Base-by-base conservation (phyloP, 2,888 invertebrate species). In the Andrena praecox region DNA sequence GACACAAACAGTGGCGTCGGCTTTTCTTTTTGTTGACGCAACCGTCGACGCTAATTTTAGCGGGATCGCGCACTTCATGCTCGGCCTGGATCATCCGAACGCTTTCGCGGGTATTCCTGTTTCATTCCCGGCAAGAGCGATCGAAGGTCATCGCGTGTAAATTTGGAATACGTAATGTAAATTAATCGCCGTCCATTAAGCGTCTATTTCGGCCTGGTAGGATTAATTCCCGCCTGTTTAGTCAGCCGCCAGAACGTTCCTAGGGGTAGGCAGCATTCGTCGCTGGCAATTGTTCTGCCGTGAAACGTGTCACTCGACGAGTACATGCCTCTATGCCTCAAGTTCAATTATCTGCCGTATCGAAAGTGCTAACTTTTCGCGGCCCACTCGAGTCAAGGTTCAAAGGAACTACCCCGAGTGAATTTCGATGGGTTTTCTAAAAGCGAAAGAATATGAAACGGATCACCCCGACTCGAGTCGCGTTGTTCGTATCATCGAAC, bases 11-110 rank as follows among this genome's bases (percentile, higher is more conserved):
- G 78, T 66, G 80, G 89, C 89, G 82, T 89, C 90, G 87, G 68
- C 83, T 90, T 90, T 90, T 90, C 88, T 89, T 90, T 89, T 90
- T 89, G 86, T 89, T 86, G 85, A 90, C 90, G 89, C 88, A 88
- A 90, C 85, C 77, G 35, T 33, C 54, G 48, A 56, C 77, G 80
- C 90, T 91, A 91, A 91, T 90, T 90, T 90, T 91, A 91, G 90
- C 71, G 35, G 59, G 74, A 62, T 42, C 82, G 85, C 85, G 80
- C 82, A 85, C 85, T 87, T 88, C 86, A 87, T 88, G 84, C 88
- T 85, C 88, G 88, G 75, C 86, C 88, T 88, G 88, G 88, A 88
- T 88, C 87, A 86, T 66, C 59, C 60, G 86, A 76, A 75, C 86
- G 82, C 71, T 87, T 88, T 87, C 83, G 64, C 80, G 78, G 82